Percentiles rank a stretch among this genome's conserved stretches.
These are phyloP conservation scores for Sparus aurata DNA, from an alignment of 2,797 vertebrate genomes.

Conservation along the genomic window DNA sequence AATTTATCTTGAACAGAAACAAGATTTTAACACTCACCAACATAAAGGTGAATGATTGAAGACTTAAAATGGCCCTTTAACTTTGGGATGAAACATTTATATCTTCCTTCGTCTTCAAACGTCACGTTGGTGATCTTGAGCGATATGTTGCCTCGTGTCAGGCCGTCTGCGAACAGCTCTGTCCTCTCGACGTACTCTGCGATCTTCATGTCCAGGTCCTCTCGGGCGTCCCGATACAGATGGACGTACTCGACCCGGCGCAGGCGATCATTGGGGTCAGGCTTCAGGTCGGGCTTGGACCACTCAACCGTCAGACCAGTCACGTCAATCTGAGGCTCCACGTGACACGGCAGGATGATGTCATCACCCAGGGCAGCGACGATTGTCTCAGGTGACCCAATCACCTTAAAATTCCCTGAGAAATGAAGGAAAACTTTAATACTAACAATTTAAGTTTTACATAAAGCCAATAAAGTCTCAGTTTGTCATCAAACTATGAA, in stretches of 20 bases:
- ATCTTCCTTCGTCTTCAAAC: constrained; percentile 12
- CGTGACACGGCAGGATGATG: constrained; percentile 41
- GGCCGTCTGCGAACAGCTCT: background rate
- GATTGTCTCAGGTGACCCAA: constrained; percentile 8
- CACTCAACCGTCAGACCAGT: constrained; percentile 38
- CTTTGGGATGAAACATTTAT: constrained; percentile 45
- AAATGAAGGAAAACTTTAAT: background rate
- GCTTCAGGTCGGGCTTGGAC: constrained; percentile 19
- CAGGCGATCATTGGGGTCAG: rapidly evolving
- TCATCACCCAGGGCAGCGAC: constrained; percentile 19
- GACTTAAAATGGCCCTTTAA: rapidly evolving
- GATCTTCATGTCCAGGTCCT: constrained; percentile 34
- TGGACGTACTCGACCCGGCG: constrained; percentile 29
- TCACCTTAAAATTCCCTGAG: constrained; percentile 14
- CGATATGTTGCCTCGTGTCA: background rate
- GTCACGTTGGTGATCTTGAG: constrained; percentile 38
- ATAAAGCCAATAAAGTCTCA: too few species aligned
- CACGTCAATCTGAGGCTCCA: constrained; percentile 6
- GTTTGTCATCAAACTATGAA: too few species aligned
- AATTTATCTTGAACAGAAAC: background rate
- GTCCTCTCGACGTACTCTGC: background rate
- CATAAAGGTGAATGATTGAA: background rate
- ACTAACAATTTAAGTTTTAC: too few species aligned
- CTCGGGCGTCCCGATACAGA: constrained; percentile 4
- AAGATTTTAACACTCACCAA: constrained; percentile 33